Conservation (phyloP, 1,140 invertebrate species). For the Melipona quadrifasciata region DNA sequence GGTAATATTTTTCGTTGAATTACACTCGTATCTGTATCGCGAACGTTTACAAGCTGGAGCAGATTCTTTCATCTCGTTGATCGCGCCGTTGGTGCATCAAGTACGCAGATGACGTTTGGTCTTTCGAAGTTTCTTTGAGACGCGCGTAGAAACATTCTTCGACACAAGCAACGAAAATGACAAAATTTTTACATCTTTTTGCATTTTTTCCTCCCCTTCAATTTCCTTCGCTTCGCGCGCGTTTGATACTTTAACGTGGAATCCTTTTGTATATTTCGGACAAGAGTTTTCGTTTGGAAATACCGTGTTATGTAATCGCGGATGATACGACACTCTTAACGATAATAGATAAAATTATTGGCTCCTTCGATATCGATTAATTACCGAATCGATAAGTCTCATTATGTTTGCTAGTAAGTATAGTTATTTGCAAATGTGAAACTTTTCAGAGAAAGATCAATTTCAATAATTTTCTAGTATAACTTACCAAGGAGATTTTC, state of each 20-base stretch:
- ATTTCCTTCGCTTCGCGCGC: background rate
- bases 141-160: background rate
- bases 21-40: background rate
- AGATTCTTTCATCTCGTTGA: background rate
- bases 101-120: constrained; percentile 28
- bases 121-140: background rate
- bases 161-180: background rate
- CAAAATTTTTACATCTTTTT: constrained; percentile 1
- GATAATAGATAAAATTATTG: background rate
- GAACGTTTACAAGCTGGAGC: background rate
- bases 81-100: background rate
- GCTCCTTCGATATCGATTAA: background rate
- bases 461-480: too few species aligned
- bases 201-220: background rate
- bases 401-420: background rate
- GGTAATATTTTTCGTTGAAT: background rate
- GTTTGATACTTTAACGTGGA: background rate
- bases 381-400: background rate
- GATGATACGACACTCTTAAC: background rate
- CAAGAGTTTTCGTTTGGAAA: too few species aligned
- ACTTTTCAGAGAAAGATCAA: background rate
- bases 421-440: background rate
- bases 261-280: background rate
- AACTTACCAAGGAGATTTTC: too few species aligned
- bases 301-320: background rate